A percentile compares a stretch with the other conserved stretches of the same genome.
These are phyloP conservation scores for Lasioglossum malachurum DNA, from an alignment of 2,888 invertebrate species.

Conservation along the genomic window DNA sequence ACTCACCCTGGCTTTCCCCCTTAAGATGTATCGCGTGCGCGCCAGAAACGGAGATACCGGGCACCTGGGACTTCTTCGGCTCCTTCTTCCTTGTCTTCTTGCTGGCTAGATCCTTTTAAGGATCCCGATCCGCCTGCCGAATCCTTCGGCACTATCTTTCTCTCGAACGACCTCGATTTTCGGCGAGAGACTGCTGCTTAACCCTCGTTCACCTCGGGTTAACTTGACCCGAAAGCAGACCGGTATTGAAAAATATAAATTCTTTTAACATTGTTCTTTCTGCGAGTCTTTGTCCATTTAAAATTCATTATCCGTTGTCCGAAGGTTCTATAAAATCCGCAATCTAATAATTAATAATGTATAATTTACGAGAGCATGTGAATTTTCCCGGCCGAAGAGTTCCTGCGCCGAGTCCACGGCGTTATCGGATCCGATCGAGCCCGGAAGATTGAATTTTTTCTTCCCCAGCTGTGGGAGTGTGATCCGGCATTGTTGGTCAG, in stretches of 20 bases:
- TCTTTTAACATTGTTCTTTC: neutral
- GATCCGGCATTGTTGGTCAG: neutral
- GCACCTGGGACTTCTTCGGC: conserved; percentile 69
- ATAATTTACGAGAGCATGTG: too few species aligned
- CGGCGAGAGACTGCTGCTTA: neutral
- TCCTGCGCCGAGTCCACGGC: neutral
- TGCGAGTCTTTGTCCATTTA: neutral
- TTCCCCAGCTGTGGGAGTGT: neutral
- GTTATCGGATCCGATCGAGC: neutral
- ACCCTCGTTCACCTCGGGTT: neutral
- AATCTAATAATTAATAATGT: neutral
- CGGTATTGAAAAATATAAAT: neutral
- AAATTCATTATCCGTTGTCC: neutral
- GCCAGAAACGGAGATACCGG: conserved; percentile 78
- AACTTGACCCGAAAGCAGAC: neutral
- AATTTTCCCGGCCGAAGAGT: neutral
- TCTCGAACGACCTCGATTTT: conserved; percentile 14
- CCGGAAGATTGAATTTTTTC: neutral
- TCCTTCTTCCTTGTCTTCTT: conserved; percentile 48
- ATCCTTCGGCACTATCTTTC: conserved; percentile 31
- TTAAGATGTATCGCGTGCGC: conserved; percentile 74
- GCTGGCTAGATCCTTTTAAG: conserved; percentile 43
- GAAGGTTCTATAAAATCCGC: neutral
- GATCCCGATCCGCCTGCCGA: conserved; percentile 31
- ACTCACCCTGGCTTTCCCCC: conserved; percentile 15